Evolutionary conservation across 2,888 invertebrate species (phyloP).

Genomic region (Tineola bisselliella): DNA sequence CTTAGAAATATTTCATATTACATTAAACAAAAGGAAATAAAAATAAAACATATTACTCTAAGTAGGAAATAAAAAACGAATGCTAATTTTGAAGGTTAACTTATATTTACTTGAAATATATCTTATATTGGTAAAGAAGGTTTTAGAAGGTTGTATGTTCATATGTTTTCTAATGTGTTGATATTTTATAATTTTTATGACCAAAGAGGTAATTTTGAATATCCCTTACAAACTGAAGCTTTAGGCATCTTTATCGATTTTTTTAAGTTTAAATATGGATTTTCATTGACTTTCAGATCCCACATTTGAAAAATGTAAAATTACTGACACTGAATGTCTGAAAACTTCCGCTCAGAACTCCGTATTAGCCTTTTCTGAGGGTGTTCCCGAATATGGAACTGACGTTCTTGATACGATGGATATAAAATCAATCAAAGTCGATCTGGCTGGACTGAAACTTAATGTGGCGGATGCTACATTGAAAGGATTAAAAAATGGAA

Average conservation of each 20-base stretch:
- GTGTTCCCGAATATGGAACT: constrained; percentile 27
- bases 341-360: constrained; percentile 28
- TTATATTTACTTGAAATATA: no score
- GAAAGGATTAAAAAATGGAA: constrained; percentile 25
- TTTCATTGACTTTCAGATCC: constrained; percentile 4
- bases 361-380: constrained; percentile 25
- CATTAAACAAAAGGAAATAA: not conserved
- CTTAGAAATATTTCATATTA: no score
- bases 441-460: constrained; percentile 40
- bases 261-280: no score
- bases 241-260: no score
- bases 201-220: no score
- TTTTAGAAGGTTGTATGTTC: no score
- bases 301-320: constrained; percentile 29
- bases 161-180: no score
- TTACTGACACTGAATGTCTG: constrained; percentile 31
- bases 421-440: constrained; percentile 32
- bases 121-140: no score
- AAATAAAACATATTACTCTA: not conserved
- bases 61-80: no score
- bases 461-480: constrained; percentile 27
- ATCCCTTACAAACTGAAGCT: no score
- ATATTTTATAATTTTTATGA: no score
- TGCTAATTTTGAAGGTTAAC: no score
- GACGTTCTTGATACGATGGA: constrained; percentile 36